phyloP scores from a whole-genome alignment of 1,140 invertebrate genomes.

The Heliconius himera region DNA sequence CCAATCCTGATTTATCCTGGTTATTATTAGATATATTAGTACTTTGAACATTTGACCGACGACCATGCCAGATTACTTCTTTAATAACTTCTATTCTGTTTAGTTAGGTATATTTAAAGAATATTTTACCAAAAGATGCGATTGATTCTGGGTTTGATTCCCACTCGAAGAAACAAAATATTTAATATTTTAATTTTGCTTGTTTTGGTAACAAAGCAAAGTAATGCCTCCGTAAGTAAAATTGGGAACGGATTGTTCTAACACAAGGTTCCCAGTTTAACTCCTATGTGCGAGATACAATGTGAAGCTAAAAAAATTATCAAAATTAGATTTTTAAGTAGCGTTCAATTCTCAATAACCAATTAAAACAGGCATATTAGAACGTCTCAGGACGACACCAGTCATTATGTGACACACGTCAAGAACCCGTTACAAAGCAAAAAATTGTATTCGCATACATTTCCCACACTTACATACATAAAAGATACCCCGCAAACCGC shows the following conservation, averaged over 20 bases:
- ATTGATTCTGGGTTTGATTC: no score
- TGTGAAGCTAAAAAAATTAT: no score
- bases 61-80: neutral
- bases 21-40: constrained; percentile 10
- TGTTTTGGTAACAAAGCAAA: no score
- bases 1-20: constrained; percentile 8
- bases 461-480: constrained; percentile 56
- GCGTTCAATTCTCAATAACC: neutral
- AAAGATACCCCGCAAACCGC: constrained; percentile 50
- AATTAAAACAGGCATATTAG: neutral
- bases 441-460: constrained; percentile 45
- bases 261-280: no score
- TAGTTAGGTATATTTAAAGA: no score
- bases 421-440: constrained; percentile 46
- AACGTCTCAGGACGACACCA: neutral
- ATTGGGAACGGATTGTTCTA: no score
- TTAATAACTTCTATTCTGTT: neutral
- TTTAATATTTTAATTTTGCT: no score
- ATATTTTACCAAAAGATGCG: no score
- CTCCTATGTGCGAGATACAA: no score
- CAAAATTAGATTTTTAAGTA: neutral
- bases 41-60: constrained; percentile 10
- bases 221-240: no score
- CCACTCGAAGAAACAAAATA: no score
- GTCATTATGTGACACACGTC: constrained; percentile 40